Percentiles rank a stretch among this genome's conserved stretches.
phyloP scores from a whole-genome alignment of 2,797 vertebrate species.

The Rhinophrynus dorsalis region DNA sequence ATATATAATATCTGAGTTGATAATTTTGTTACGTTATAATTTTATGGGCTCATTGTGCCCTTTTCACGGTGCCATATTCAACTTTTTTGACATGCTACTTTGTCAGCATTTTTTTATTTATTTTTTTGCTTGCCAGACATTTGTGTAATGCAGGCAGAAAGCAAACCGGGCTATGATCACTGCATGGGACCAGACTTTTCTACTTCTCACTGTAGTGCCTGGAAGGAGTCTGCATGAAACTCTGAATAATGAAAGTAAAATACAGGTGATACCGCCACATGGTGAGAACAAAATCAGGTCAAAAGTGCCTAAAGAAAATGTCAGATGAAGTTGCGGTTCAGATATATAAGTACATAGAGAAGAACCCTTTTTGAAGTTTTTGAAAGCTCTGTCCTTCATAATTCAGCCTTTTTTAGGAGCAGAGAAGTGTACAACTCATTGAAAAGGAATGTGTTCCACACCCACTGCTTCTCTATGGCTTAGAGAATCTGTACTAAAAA shows the following conservation, averaged over 20 bases:
- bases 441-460: no score
- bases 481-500: no score
- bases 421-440: no score
- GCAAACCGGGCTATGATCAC: constrained; percentile 40
- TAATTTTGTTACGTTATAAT: background rate
- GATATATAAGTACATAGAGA: background rate
- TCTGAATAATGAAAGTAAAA: constrained; percentile 22
- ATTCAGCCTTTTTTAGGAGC: no score
- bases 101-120: constrained; percentile 49
- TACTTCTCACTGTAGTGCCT: constrained; percentile 31
- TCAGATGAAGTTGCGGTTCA: constrained; percentile 19
- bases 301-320: constrained; percentile 6
- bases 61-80: constrained; percentile 41
- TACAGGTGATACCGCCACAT: constrained; percentile 31
- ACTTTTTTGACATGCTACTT: constrained; percentile 38
- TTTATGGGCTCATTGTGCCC: constrained; percentile 23
- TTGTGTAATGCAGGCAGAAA: constrained; percentile 34
- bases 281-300: constrained; percentile 22
- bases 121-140: constrained; percentile 36
- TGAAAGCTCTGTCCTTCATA: background rate
- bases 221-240: constrained; percentile 40
- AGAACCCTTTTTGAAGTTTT: constrained; percentile 3
- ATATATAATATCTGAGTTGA: no score
- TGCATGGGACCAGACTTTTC: constrained; percentile 36
- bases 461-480: no score